These are phyloP conservation scores for Scrobipalpa atriplicella DNA, from an alignment of 2,888 invertebrate genomes.

Conservation along the genomic window DNA sequence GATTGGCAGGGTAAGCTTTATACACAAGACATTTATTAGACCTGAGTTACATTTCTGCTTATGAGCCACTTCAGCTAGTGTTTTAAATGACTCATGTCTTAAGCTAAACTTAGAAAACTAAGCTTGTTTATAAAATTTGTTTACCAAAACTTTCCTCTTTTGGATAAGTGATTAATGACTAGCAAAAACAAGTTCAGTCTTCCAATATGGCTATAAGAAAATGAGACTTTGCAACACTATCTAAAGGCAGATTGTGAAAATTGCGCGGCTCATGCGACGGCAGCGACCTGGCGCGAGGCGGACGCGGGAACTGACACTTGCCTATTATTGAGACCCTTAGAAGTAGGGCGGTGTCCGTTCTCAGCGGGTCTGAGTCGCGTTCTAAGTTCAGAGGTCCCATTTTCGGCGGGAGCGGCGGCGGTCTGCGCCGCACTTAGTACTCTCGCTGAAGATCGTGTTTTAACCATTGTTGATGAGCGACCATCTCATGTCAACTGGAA, in stretches of 20 bases:
- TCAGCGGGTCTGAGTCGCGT: conserved; percentile 71
- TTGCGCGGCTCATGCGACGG: conserved; percentile 38
- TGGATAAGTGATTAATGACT: too few species aligned
- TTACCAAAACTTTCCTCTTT: too few species aligned
- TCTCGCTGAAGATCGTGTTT: conserved; percentile 82
- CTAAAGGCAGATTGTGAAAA: background rate
- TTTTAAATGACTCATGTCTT: too few species aligned
- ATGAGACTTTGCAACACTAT: too few species aligned
- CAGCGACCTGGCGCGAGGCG: conserved; percentile 93
- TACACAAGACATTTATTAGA: background rate
- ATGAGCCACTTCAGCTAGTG: background rate
- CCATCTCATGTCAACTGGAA: conserved; percentile 82
- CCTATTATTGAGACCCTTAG: conserved; percentile 68
- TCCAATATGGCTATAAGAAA: too few species aligned
- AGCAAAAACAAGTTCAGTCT: too few species aligned
- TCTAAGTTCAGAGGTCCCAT: conserved; percentile 76
- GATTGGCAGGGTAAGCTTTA: too few species aligned
- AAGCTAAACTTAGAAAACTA: too few species aligned
- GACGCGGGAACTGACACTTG: conserved; percentile 77
- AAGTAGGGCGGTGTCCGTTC: conserved; percentile 73
- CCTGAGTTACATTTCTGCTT: background rate
- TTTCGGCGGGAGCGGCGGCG: conserved; percentile 69
- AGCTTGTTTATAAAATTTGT: too few species aligned
- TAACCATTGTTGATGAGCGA: conserved; percentile 81
- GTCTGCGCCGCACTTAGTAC: conserved; percentile 72